phyloP scores from a whole-genome alignment of 2,797 vertebrate species.

The Sphaeramia orbicularis region DNA sequence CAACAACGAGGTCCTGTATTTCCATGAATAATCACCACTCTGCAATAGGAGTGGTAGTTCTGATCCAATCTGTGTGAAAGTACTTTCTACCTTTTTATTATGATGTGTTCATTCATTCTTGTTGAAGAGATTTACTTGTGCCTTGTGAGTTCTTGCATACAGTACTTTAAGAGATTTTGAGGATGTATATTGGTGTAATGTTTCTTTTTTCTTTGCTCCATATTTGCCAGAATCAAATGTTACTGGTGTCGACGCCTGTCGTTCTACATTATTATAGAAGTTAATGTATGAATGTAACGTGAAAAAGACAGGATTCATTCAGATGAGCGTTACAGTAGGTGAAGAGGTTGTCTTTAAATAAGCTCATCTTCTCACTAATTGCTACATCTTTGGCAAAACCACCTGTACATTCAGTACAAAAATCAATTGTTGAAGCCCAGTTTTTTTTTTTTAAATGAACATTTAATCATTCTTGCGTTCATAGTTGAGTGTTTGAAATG shows the following conservation, averaged over 20 bases:
- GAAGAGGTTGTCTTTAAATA: background rate
- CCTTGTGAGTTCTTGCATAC: constrained; percentile 42
- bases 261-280: background rate
- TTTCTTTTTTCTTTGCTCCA: background rate
- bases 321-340: constrained; percentile 11
- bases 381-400: background rate
- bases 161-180: constrained; percentile 18
- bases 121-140: constrained; percentile 50
- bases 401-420: background rate
- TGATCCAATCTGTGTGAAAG: constrained; percentile 17
- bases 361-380: background rate
- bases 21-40: constrained; percentile 6
- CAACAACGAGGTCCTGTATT: constrained; percentile 22
- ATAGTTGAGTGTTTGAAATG: constrained; percentile 3
- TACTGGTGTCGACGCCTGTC: constrained; percentile 39
- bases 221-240: constrained; percentile 43
- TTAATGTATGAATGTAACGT: constrained; percentile 9
- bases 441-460: background rate
- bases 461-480: background rate
- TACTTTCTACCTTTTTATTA: constrained; percentile 24
- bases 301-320: background rate
- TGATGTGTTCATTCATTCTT: constrained; percentile 29
- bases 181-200: constrained; percentile 37
- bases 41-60: background rate
- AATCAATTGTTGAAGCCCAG: background rate